These are phyloP conservation scores for Scaptomyza parva DNA, from an alignment of 2,888 invertebrate genomes.

Conservation along the genomic window DNA sequence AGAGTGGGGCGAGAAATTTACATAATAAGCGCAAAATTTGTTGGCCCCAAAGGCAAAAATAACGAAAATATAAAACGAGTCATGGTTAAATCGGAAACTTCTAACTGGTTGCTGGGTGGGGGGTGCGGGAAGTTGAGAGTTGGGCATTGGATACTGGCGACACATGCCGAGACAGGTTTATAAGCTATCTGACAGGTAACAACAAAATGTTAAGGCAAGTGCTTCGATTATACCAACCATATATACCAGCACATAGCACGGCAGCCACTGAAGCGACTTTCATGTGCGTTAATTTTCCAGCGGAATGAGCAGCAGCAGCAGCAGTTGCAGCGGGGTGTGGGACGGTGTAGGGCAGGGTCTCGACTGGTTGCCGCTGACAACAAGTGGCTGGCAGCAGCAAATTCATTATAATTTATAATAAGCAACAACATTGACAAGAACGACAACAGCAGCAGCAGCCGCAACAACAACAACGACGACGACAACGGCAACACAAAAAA, in stretches of 20 bases:
- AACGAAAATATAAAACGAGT: slow-evolving; percentile 5
- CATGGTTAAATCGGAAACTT: slow-evolving; percentile 16
- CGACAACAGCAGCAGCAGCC: slow-evolving; percentile 49
- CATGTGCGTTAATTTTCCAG: slow-evolving; percentile 79
- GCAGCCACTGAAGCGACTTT: slow-evolving; percentile 53
- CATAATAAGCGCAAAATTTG: slow-evolving; percentile 74
- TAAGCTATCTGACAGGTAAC: slow-evolving; percentile 64
- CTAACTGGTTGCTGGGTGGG: too few species aligned
- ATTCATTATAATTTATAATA: slow-evolving; percentile 81
- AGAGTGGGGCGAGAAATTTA: slow-evolving; percentile 54
- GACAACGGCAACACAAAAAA: slow-evolving; percentile 30
- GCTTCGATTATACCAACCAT: slow-evolving; percentile 70
- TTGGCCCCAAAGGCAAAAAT: slow-evolving; percentile 28
- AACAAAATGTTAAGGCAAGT: slow-evolving; percentile 60
- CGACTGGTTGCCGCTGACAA: slow-evolving; percentile 74
- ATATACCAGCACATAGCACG: slow-evolving; percentile 4
- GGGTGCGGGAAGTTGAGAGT: too few species aligned
- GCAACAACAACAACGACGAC: slow-evolving; percentile 49
- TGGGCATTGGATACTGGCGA: slow-evolving; percentile 38
- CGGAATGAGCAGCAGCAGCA: slow-evolving; percentile 70
- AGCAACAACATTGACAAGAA: slow-evolving; percentile 74
- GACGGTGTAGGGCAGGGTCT: not conserved
- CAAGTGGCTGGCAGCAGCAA: slow-evolving; percentile 77
- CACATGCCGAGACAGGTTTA: slow-evolving; percentile 71
- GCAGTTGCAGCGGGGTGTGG: slow-evolving; percentile 12